Conservation (phyloP, 2,113 vertebrate genomes). For the Cyprinodon tularosa region DNA sequence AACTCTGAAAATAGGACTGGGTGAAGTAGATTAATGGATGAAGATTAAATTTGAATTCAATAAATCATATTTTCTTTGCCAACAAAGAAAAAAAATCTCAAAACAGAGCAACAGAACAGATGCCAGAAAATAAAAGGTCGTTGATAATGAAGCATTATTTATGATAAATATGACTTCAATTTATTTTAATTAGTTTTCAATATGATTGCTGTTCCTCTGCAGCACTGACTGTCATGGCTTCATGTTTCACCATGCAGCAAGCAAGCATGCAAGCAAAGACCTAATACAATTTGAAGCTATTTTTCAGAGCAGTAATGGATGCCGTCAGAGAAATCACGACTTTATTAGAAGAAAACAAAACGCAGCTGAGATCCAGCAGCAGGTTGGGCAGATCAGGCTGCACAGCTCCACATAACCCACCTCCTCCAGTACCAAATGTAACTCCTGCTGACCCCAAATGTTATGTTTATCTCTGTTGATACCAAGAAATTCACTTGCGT, state of each 20-base stretch:
- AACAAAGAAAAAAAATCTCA: background rate
- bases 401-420: constrained; percentile 9
- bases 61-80: constrained; percentile 1
- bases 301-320: constrained; percentile 43
- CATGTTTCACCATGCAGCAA: constrained; percentile 20
- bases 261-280: constrained; percentile 9
- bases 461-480: background rate
- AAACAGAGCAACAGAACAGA: background rate
- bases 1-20: background rate
- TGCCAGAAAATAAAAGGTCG: background rate
- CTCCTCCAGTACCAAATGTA: background rate
- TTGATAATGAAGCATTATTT: background rate
- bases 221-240: background rate
- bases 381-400: constrained; percentile 5
- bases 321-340: constrained; percentile 39
- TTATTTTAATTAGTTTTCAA: constrained; percentile 17
- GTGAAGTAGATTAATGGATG: background rate
- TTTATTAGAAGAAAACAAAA: constrained; percentile 30
- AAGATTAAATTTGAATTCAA: constrained; percentile 12
- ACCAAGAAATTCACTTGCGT: background rate
- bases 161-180: constrained; percentile 1
- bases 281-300: constrained; percentile 44
- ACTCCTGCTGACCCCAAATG: background rate
- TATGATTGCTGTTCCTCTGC: constrained; percentile 17
- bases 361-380: constrained; percentile 27